A percentile compares a stretch with the other conserved stretches of the same genome.
phyloP scores from a whole-genome alignment of 2,888 invertebrate species.

The Drosophila vallismaia region DNA sequence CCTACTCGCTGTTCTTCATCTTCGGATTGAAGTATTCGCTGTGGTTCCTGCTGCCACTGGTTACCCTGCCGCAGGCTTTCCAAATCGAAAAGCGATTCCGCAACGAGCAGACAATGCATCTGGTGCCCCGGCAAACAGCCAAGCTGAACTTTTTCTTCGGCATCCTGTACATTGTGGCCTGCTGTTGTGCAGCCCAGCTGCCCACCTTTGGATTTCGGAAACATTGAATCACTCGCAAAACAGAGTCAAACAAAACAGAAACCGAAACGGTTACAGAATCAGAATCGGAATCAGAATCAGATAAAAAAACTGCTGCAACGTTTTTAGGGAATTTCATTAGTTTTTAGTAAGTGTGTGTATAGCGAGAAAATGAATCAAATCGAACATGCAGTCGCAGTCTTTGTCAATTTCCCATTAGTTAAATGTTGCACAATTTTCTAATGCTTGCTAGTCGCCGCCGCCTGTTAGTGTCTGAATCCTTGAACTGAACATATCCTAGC shows the following conservation, averaged over 20 bases:
- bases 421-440: slow-evolving; percentile 28
- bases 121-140: slow-evolving; percentile 94
- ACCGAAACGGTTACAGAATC: no score
- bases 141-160: slow-evolving; percentile 96
- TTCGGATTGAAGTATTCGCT: slow-evolving; percentile 92
- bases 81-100: slow-evolving; percentile 95
- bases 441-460: slow-evolving; percentile 33
- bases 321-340: slow-evolving; percentile 70
- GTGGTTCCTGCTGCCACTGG: slow-evolving; percentile 94
- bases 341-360: slow-evolving; percentile 36
- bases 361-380: slow-evolving; percentile 37
- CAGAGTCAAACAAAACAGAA: background rate
- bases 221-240: slow-evolving; percentile 54
- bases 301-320: slow-evolving; percentile 53
- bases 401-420: slow-evolving; percentile 16
- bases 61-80: slow-evolving; percentile 95
- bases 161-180: slow-evolving; percentile 93
- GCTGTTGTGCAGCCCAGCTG: slow-evolving; percentile 88
- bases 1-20: slow-evolving; percentile 95
- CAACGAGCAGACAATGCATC: slow-evolving; percentile 89
- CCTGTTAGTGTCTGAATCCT: slow-evolving; percentile 29
- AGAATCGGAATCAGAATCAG: background rate
- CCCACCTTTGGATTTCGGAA: slow-evolving; percentile 84
- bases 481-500: slow-evolving; percentile 69
- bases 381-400: slow-evolving; percentile 2